Conservation (phyloP, 2,797 vertebrate genomes). For the Lithobates sylvaticus region DNA sequence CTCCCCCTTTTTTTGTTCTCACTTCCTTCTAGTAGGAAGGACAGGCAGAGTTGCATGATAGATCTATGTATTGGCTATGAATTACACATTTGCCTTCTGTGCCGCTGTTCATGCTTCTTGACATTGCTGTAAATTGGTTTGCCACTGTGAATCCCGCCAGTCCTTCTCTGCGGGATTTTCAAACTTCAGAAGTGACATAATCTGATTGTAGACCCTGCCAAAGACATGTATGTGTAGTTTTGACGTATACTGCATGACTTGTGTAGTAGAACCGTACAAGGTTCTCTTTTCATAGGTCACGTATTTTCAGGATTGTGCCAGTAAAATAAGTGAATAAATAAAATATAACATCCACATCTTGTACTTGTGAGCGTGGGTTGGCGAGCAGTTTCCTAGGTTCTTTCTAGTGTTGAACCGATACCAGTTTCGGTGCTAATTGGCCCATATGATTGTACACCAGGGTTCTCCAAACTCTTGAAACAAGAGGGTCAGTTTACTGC, state of each 20-base stretch:
- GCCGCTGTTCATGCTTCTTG: neutral
- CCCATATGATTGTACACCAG: too few species aligned
- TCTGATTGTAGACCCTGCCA: neutral
- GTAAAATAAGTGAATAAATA: neutral
- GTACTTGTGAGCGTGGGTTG: neutral
- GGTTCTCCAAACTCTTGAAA: too few species aligned
- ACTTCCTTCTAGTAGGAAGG: too few species aligned
- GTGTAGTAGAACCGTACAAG: neutral
- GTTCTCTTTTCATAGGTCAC: neutral
- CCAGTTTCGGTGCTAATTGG: too few species aligned
- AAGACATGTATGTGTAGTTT: neutral
- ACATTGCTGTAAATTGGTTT: neutral
- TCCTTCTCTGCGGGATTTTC: neutral
- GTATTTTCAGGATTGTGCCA: neutral
- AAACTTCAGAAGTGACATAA: constrained; percentile 24
- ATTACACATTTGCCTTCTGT: neutral
- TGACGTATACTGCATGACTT: neutral
- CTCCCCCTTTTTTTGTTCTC: neutral
- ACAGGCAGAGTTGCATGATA: neutral
- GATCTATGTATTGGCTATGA: neutral
- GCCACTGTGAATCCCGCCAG: neutral
- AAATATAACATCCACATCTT: neutral
- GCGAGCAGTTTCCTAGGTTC: neutral
- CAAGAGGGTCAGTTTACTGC: too few species aligned
- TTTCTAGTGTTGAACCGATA: too few species aligned